A percentile compares a stretch with the other conserved stretches of the same genome.
These are phyloP conservation scores for Chamaedrilus cognettii DNA, from an alignment of 2,888 invertebrate genomes.

Conservation along the genomic window DNA sequence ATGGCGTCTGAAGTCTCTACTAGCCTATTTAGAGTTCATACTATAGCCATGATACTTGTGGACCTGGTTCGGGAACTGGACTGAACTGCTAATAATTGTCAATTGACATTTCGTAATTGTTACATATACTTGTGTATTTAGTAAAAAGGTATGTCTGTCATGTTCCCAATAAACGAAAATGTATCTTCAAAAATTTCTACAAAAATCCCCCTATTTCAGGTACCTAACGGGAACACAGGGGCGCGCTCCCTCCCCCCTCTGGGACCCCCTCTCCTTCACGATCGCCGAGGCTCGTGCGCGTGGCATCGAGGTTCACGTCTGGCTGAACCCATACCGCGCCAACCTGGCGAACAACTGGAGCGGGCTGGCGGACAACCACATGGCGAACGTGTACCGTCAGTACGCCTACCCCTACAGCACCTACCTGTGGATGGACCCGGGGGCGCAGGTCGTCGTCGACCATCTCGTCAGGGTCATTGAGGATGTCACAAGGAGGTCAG, in stretches of 20 bases:
- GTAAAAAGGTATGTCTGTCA: too few species aligned
- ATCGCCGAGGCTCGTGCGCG: slow-evolving; percentile 44
- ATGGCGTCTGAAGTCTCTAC: too few species aligned
- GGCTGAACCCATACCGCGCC: slow-evolving; percentile 53
- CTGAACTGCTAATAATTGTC: too few species aligned
- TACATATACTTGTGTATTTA: too few species aligned
- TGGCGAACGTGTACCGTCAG: slow-evolving; percentile 45
- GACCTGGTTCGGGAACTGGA: too few species aligned
- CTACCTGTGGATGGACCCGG: slow-evolving; percentile 55
- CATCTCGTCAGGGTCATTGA: slow-evolving; percentile 42
- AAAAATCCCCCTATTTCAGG: slow-evolving; percentile 4
- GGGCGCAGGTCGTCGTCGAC: slow-evolving; percentile 43
- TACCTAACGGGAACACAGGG: slow-evolving; percentile 53
- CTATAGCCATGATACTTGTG: too few species aligned
- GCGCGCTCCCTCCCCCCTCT: slow-evolving; percentile 44
- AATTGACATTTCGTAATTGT: too few species aligned
- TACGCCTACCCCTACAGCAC: slow-evolving; percentile 46
- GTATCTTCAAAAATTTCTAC: too few species aligned
- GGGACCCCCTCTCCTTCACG: slow-evolving; percentile 48
- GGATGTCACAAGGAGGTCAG: slow-evolving; percentile 46
- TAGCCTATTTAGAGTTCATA: too few species aligned
- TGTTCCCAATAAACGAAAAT: too few species aligned
- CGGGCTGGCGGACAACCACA: slow-evolving; percentile 48
- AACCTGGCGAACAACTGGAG: slow-evolving; percentile 39
- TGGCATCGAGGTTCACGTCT: slow-evolving; percentile 51